phyloP scores from a whole-genome alignment of 2,797 vertebrate genomes.

The Arnoldichthys spilopterus region DNA sequence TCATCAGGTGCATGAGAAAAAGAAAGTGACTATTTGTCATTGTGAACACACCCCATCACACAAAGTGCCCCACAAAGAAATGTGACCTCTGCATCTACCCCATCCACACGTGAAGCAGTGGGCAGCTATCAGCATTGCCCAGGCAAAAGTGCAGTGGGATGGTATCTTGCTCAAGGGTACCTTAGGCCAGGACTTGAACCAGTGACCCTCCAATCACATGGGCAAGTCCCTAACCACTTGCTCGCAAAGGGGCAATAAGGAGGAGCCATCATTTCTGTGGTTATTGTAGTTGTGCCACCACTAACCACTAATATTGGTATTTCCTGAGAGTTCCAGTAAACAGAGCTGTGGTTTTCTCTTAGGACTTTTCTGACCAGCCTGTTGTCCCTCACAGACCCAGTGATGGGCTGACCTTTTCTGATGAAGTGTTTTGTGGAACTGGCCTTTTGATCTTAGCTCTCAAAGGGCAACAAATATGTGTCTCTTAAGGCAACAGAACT shows the following conservation, averaged over 20 bases:
- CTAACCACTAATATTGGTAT: constrained; percentile 1
- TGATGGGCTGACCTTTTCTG: constrained; percentile 52
- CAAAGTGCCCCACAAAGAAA: too few species aligned
- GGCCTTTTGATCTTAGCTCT: constrained; percentile 54
- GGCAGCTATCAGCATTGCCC: too few species aligned
- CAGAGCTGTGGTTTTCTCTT: constrained; percentile 28
- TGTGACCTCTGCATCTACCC: too few species aligned
- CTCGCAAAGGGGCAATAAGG: too few species aligned
- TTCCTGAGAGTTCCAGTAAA: constrained; percentile 14
- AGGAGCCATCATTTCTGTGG: background rate
- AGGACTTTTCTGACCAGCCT: constrained; percentile 30
- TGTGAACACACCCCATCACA: too few species aligned
- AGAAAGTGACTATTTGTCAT: too few species aligned
- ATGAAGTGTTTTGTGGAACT: constrained; percentile 41
- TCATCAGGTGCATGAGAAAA: background rate
- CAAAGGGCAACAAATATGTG: constrained; percentile 49
- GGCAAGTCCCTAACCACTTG: too few species aligned
- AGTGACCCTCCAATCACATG: too few species aligned
- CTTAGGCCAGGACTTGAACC: too few species aligned
- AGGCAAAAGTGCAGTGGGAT: too few species aligned
- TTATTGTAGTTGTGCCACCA: constrained; percentile 32
- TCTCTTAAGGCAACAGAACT: constrained; percentile 37
- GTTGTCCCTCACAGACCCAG: constrained; percentile 40
- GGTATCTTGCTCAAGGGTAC: too few species aligned
- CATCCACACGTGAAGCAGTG: too few species aligned